Evolutionary conservation across 2,888 invertebrate genomes (phyloP).

Genomic region (Capitulum mitella): DNA sequence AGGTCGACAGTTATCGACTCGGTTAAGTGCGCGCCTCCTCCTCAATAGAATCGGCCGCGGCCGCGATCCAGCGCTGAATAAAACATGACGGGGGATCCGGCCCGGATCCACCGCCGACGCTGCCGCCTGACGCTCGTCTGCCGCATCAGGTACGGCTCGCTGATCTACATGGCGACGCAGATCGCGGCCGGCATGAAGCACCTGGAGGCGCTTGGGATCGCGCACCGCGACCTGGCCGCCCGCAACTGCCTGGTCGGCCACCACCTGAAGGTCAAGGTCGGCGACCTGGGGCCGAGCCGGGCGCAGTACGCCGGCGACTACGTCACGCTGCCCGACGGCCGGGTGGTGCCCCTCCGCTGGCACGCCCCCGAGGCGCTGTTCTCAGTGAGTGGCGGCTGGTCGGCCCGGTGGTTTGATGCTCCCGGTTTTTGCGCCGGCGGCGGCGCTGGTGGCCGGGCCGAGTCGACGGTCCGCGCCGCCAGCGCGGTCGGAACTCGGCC

Average conservation of each 20-base stretch:
- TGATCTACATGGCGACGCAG: slow-evolving; percentile 2
- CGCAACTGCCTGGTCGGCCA: slow-evolving; percentile 8
- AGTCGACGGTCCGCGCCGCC: too few species aligned
- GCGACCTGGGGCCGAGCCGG: slow-evolving; percentile 16
- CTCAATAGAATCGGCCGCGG: not conserved
- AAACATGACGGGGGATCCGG: not conserved
- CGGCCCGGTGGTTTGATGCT: too few species aligned
- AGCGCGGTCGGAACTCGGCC: too few species aligned
- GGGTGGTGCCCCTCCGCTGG: not conserved
- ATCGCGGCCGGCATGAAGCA: slow-evolving; percentile 7
- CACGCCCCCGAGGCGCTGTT: slow-evolving; percentile 3
- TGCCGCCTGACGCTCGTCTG: not conserved
- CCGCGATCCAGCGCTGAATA: not conserved
- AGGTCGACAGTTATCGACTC: slow-evolving; percentile 8
- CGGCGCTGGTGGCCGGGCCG: too few species aligned
- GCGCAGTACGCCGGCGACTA: slow-evolving; percentile 18
- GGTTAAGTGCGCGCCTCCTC: not conserved
- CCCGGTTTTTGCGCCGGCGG: too few species aligned
- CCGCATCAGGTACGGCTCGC: not conserved
- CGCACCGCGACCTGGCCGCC: slow-evolving; percentile 9
- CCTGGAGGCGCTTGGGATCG: not conserved
- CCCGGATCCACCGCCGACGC: not conserved
- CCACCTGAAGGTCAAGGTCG: slow-evolving; percentile 19
- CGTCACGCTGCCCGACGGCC: slow-evolving; percentile 10
- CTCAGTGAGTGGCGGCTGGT: not conserved